Base-by-base conservation (phyloP, 1,140 invertebrate genomes). In the Drosophila kikkawai region DNA sequence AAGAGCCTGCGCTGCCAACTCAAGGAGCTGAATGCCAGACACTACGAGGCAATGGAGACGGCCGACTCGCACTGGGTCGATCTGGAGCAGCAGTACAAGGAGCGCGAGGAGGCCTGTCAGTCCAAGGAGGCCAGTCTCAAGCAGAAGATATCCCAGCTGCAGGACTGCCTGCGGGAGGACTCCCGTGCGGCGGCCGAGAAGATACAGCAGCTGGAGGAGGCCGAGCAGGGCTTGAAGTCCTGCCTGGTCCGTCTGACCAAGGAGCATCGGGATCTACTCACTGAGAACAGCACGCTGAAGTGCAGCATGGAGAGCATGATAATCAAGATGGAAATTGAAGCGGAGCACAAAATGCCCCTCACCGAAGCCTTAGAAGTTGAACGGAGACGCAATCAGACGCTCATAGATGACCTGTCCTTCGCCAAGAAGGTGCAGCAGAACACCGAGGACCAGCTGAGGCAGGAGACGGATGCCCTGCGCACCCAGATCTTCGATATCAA, bases 51-150 rank as follows among this genome's bases (percentile, higher is more conserved):
- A 57, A 93, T 97, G 75, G 95, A 95, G 75, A 94, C 96, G 63
- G 96, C 96, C 2, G 96, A 96, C 58, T 94, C 95, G 48, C 95
- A 97, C 90, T 96, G 96, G 94, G 94, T 95, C 0, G 95, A 96
- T 45, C 94, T 96, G 92, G 96, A 96, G 78, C 93, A 93, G 3
- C 94, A 95, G 0, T 96, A 95, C 70, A 95, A 95, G 88, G 93
- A 93, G 82, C 94, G 93, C 67, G 94, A 95, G 55, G 92, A 94
- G 56, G 93, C 94, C 17, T 93, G 93, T 13, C 92, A 93, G 19
- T 70, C 91, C 44, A 93, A 93, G 45, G 91, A 93, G 73, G 50
- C 68, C 15, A 80, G 69, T 19, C 74, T 93, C 1, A 91, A 92
- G 60, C 79, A 87, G 44, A 93, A 93, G 70, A 93, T 92, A 42